Base-by-base conservation (phyloP, 2,888 invertebrate genomes). In the Yponomeuta plumbellus region DNA sequence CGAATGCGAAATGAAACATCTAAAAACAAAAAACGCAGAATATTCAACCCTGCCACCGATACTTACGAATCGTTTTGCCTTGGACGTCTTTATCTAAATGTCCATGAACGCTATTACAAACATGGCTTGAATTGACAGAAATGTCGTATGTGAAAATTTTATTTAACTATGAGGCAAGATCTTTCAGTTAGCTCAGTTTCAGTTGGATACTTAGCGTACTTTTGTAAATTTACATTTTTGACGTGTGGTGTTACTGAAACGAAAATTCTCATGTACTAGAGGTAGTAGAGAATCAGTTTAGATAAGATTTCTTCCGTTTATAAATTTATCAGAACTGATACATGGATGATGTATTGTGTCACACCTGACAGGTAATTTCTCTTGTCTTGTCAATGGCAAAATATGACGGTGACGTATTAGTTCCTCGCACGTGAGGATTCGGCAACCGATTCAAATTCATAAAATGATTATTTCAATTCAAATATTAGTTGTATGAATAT, bases 41-140 rank as follows among this genome's bases (percentile, higher is more conserved):
- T 74, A 73, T 72, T 76, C 72, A 75, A 78, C 78, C 72, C 70
- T 78, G 70, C 69, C 44, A 17, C 66, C 64, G 71, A 70, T 73
- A 71, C 71, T 74, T 81, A 83, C 74, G 77, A 75, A 70, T 76
- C 73, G 76, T 73, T 74, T 76, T 84, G 68, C 74, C 20, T 11
- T 5, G 23, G 22, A 71, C 66, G 65, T 52, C 65, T 56, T 69
- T 69, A 71, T 74, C 71, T 69, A 76, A 72, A 69, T 76, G 79
- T 76, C 81, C 82, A 80, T 82, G 81, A 81, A 77, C 72, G 72
- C 75, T 77, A 77, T 76, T 77, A 80, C 74, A 75, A 77, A 73
- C 76, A 75, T 72, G 72, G 73, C 75, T 75, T 73, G 72, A 72
- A 76, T 78, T 75, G 70, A 75, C 75, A 75, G 71, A 77, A 75